phyloP scores from a whole-genome alignment of 2,113 vertebrate species.

The Cryptotis parvus region DNA sequence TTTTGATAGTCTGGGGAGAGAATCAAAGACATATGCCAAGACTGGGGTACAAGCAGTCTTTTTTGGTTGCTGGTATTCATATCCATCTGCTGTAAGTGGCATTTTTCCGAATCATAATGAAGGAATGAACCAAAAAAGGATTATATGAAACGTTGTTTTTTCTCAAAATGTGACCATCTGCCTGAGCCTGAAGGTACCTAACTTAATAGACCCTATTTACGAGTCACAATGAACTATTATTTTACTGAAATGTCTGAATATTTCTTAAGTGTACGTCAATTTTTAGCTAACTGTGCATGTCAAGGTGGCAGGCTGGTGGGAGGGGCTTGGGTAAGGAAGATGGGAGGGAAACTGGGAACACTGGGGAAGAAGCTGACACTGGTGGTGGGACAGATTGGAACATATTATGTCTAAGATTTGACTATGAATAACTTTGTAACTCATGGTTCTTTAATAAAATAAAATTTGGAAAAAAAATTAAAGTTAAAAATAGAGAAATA shows the following conservation, averaged over 20 bases:
- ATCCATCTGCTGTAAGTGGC: constrained; percentile 82
- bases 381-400: no score
- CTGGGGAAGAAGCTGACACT: no score
- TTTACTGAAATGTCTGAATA: constrained; percentile 42
- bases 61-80: constrained; percentile 74
- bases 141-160: constrained; percentile 49
- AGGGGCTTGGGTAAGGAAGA: no score
- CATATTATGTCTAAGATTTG: no score
- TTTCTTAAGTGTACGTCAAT: constrained; percentile 32
- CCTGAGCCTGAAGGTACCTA: constrained; percentile 18
- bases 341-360: no score
- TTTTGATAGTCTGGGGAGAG: constrained; percentile 74
- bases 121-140: constrained; percentile 68
- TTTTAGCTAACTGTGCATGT: no score
- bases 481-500: no score
- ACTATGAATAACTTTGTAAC: no score
- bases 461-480: no score
- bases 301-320: no score
- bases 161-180: constrained; percentile 71
- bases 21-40: constrained; percentile 60
- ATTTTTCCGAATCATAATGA: constrained; percentile 67
- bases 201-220: constrained; percentile 20
- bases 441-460: no score
- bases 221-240: constrained; percentile 23
- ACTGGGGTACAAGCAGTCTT: constrained; percentile 58